Base-by-base conservation (phyloP, 2,888 invertebrate genomes). In the Apamea crenata region DNA sequence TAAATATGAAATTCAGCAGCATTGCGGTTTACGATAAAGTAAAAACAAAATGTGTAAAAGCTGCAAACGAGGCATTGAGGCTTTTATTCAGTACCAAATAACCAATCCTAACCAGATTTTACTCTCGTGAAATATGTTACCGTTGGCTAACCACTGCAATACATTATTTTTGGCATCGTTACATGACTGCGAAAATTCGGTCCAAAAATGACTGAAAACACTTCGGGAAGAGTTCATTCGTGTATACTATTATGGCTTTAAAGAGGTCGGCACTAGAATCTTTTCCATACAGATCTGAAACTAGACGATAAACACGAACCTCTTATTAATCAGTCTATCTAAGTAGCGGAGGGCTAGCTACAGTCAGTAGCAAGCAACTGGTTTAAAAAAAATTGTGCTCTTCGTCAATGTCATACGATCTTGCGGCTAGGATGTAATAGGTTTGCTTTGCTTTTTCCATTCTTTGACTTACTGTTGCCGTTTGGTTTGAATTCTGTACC, bases 291-390 rank as follows among this genome's bases (percentile, higher is more conserved):
- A 72, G 74, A 72, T 75, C 71, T 59, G 40, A 32, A 56, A 65
- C 29, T 44, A 50, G 50, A 36, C 21, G 83, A 85, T 74, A 85
- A 65, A n/a, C 74, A 85, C 74, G 81, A 63, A 72, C 59, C n/a
- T 63, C 63, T 68, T 68, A 63, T 74, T 67, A 40, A 67, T 80
- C 70, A 59, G 67, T 10, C 8, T 44, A 8, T n/a, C 5, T 36
- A 25, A 61, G 77, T 10, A 29, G 29, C 18, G 0, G 63, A 59
- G 32, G 29, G 40, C 72, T 29, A 75, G 10, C 59, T 61, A 16
- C 25, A 79, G n/a, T 53, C 59, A 65, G 47, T 25, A 71, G 59
- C 65, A n/a, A 32, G 16, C 69, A 25, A 47, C 18, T 67, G 61
- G 36, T 63, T 25, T 59, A 53, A 25, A 10, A 47, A 8, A 18